Evolutionary conservation across 2,113 vertebrate species (phyloP), one percentile per base, ranked within the genome.

Genomic region (Tragelaphus strepsiceros): DNA sequence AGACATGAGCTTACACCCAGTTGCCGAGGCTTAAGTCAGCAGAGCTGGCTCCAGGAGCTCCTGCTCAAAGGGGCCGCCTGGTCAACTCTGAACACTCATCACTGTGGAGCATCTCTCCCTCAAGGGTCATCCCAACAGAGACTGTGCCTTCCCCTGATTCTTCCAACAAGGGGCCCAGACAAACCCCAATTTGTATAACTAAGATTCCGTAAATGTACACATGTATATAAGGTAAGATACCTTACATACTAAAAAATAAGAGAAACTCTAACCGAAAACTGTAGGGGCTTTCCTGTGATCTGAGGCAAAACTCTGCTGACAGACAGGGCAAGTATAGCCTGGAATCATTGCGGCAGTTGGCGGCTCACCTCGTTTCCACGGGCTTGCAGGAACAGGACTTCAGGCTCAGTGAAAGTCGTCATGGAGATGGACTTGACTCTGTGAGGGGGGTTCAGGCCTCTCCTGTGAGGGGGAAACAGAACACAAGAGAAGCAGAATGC

Each of bases 391-490:
- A 99, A 99, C 71, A 99, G 98, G 56, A 99, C 99, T 99, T 99
- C 99, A 96, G 99, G 98, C 98, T 99, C 99, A 15, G 99, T 99
- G 98, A 99, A 99, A 97, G 99, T 99, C 97, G 99, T 99, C 99
- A 99, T 99, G 99, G 99, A 99, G 98, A 99, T 99, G 67, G 99
- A 99, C 97, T 99, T 99, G 98, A 99, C 99, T 95, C 99, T 99
- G 92, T 99, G 99, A 88, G 99, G 99, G 85, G 99, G 99, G 93
- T 99, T 99, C 98, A 99, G 99, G 96, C 99, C 99, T 99, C 99
- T 99, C 98, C 99, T 99, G 98, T 83, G 97, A 98, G 64, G 54
- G 54, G 90, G 59, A 97, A 81, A 85, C 1, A 30, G 78, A 96
- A 53, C 82, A 56, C 24, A 43, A 92, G 61, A 89, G 85, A 88